Percentiles rank a stretch among this genome's conserved stretches.
Conservation (phyloP, 2,113 vertebrate species). For the Tenebrosternarchus preto region DNA sequence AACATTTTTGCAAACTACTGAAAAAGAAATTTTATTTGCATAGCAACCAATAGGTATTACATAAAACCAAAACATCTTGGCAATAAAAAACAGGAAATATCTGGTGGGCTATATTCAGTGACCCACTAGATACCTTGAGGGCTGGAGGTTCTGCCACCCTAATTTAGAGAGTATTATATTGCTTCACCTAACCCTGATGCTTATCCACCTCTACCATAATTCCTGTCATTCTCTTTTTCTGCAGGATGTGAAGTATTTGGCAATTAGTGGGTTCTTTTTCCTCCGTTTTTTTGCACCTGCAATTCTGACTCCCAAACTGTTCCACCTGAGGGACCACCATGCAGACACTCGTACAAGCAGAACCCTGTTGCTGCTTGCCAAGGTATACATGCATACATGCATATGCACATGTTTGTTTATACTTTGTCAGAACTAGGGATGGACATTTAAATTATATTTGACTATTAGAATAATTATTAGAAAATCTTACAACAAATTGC, state of each 20-base stretch:
- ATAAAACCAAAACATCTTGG: too few relatives aligned
- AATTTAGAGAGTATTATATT: background rate
- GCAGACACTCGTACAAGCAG: slow-evolving; percentile 83
- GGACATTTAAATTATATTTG: slow-evolving; percentile 62
- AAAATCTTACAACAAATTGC: too few relatives aligned
- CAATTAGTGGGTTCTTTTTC: slow-evolving; percentile 90
- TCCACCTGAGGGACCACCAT: slow-evolving; percentile 86
- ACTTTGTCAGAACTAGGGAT: slow-evolving; percentile 49
- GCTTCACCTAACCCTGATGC: background rate
- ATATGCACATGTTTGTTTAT: background rate
- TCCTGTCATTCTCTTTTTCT: slow-evolving; percentile 6
- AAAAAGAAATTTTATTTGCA: too few relatives aligned
- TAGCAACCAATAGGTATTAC: too few relatives aligned
- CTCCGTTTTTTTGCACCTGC: slow-evolving; percentile 87
- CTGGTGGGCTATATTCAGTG: too few relatives aligned
- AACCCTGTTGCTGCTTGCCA: slow-evolving; percentile 86
- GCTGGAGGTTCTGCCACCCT: too few relatives aligned
- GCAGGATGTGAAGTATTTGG: slow-evolving; percentile 86
- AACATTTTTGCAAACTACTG: too few relatives aligned
- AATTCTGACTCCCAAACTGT: slow-evolving; percentile 88
- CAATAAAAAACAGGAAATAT: too few relatives aligned
- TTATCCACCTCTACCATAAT: background rate
- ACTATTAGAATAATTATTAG: too few relatives aligned
- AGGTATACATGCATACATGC: slow-evolving; percentile 69
- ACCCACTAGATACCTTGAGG: too few relatives aligned